These are phyloP conservation scores for Parasteatoda lunata DNA, from an alignment of 2,888 invertebrate genomes.

Conservation along the genomic window DNA sequence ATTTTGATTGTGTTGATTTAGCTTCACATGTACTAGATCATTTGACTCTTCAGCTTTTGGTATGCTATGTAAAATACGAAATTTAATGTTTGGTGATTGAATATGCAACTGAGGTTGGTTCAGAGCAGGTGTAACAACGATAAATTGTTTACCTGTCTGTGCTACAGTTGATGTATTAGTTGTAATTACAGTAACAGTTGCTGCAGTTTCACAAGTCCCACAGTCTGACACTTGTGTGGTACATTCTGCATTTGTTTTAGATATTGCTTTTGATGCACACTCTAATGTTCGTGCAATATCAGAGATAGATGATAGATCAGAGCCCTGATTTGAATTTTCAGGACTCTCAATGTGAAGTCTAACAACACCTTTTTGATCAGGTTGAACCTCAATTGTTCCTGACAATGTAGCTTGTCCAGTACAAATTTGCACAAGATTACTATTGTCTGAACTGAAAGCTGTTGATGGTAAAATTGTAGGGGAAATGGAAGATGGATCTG, in stretches of 20 bases:
- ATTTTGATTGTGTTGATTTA: slow-evolving; percentile 69
- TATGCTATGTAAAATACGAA: slow-evolving; percentile 59
- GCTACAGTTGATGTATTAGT: slow-evolving; percentile 62
- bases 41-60: slow-evolving; percentile 59
- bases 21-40: slow-evolving; percentile 68
- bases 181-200: slow-evolving; percentile 64
- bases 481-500: slow-evolving; percentile 18
- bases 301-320: slow-evolving; percentile 67
- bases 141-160: slow-evolving; percentile 64
- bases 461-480: slow-evolving; percentile 35
- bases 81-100: slow-evolving; percentile 63
- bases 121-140: slow-evolving; percentile 57
- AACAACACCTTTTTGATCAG: slow-evolving; percentile 64
- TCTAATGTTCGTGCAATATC: slow-evolving; percentile 68
- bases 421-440: slow-evolving; percentile 61
- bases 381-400: slow-evolving; percentile 62
- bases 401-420: slow-evolving; percentile 52
- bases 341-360: slow-evolving; percentile 65
- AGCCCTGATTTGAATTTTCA: slow-evolving; percentile 64
- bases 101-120: slow-evolving; percentile 61
- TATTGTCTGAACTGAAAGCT: slow-evolving; percentile 51
- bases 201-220: slow-evolving; percentile 64
- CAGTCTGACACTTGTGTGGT: slow-evolving; percentile 59
- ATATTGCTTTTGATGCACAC: slow-evolving; percentile 68
- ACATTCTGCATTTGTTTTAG: slow-evolving; percentile 67